phyloP scores from a whole-genome alignment of 2,888 invertebrate species.

The Mayetiola destructor region DNA sequence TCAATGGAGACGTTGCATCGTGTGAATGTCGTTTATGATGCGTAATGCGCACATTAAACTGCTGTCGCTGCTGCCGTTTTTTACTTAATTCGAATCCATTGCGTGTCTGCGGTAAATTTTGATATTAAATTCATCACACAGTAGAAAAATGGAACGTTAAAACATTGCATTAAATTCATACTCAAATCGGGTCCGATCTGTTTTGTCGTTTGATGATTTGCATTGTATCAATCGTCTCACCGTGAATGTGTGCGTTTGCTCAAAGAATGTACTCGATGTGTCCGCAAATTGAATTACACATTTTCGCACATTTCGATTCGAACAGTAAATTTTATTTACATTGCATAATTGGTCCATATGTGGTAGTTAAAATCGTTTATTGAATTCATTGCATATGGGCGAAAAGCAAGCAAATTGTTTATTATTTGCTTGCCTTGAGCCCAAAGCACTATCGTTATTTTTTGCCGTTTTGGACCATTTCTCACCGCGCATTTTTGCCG shows the following conservation, averaged over 20 bases:
- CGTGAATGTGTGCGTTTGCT: no score
- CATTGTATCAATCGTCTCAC: no score
- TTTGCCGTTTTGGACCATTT: no score
- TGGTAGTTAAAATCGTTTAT: not conserved
- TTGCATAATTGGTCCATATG: not conserved
- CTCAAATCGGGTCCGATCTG: no score
- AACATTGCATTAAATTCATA: not conserved
- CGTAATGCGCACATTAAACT: not conserved
- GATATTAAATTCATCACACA: not conserved
- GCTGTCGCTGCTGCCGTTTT: not conserved
- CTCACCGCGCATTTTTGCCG: no score
- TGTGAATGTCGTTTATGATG: not conserved
- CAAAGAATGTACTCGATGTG: no score
- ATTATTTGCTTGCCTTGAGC: no score
- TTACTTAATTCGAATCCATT: not conserved
- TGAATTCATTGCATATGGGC: no score
- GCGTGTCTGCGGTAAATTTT: not conserved
- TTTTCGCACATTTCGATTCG: no score
- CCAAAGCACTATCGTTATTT: no score
- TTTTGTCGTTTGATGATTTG: no score
- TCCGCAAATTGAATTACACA: conserved; percentile 5
- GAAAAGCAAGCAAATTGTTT: no score
- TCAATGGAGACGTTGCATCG: conserved; percentile 2
- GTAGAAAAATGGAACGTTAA: not conserved
- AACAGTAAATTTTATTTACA: not conserved